Evolutionary conservation across 2,113 vertebrate genomes (phyloP), one percentile per base, ranked within the genome.

Genomic region (Callopanchax toddi): DNA sequence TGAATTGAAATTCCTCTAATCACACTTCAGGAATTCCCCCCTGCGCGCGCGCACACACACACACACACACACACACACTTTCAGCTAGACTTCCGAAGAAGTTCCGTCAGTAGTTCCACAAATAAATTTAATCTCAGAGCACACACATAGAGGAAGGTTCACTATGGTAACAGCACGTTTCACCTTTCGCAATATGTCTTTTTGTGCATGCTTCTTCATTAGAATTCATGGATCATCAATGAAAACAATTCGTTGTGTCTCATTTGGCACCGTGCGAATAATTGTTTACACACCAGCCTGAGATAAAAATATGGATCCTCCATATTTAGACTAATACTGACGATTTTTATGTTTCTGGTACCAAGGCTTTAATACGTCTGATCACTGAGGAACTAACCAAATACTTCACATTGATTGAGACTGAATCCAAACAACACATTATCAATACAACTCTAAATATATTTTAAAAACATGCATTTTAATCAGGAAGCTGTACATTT

Each of bases 1-100:
- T 90, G 84, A 87, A 90, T 91, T 90, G 87, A 91, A 91, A 87
- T 83, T 73, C 73, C 87, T 90, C 86, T 87, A 90, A 89, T 90
- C 87, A 89, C 86, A 83, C 86, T 81, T 83, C 72, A 86, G 88
- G 89, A 90, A 84, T 64, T 50, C 67, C 72, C 59, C 44, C 43
- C 16, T 18, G 7, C 9, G n/a, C n/a, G n/a, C n/a, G n/a, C n/a
- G n/a, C n/a, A 29, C 46, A 34, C 43, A 69, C 37, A 62, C 54
- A 64, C 7, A 29, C 51, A n/a, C n/a, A 29, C 46, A 34, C 43
- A 69, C 37, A 62, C 54, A 64, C 7, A 29, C 51, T 49, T 21
- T 22, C 32, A 18, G 54, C 58, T 60, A 49, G 48, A 85, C 71
- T 78, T 77, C 65, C 25, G 22, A 86, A 83, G 63, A 78, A 81